Conservation (phyloP, 2,113 vertebrate genomes). For the Rhynchopsitta pachyrhyncha region DNA sequence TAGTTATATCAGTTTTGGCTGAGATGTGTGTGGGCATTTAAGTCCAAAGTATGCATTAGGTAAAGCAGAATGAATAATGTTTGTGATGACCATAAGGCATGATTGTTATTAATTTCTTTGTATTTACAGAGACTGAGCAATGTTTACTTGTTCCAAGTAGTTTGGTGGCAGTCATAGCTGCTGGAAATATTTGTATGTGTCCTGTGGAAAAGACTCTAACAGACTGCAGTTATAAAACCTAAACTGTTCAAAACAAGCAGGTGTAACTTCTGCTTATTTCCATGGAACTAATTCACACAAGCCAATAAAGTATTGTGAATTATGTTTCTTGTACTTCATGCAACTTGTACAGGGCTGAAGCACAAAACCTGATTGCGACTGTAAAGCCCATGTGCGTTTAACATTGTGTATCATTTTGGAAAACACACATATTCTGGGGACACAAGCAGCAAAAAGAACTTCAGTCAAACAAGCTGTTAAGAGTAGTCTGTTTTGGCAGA, state of each 20-base stretch:
- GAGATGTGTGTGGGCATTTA: not conserved
- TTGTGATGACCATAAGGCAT: not conserved
- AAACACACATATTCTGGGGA: not conserved
- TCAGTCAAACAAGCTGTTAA: not conserved
- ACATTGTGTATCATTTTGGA: not conserved
- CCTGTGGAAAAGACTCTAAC: not conserved
- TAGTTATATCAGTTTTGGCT: not conserved
- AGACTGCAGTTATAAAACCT: not conserved
- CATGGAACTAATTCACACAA: not conserved
- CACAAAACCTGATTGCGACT: not conserved
- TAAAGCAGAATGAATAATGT: not conserved
- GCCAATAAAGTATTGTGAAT: not conserved
- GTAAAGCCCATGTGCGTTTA: not conserved
- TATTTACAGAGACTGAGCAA: not conserved
- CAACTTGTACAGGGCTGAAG: not conserved
- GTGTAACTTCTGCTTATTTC: not conserved
- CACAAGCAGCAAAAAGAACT: not conserved
- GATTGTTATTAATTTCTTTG: constrained; percentile 2
- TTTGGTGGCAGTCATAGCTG: not conserved
- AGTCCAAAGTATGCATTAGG: not conserved
- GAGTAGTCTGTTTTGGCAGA: not conserved
- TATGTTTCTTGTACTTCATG: not conserved
- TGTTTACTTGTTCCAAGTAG: not conserved
- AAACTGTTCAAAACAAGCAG: not conserved
- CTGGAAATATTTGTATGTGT: not conserved